phyloP scores from a whole-genome alignment of 1,140 invertebrate species.

The Dolichoris vasculosae region DNA sequence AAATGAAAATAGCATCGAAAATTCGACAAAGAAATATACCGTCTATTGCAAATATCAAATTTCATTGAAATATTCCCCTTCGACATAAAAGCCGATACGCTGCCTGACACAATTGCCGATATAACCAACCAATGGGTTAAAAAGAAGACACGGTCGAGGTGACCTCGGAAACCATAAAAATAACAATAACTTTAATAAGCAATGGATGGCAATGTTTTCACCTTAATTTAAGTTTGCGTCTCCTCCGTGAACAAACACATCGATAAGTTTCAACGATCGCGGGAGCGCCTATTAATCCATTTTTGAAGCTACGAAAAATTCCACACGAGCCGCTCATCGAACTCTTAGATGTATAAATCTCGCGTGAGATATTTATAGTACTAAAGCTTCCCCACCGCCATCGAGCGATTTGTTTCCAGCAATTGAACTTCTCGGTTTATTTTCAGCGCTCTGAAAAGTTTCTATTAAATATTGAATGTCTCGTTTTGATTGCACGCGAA shows the following conservation, averaged over 20 bases:
- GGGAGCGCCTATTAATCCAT: neutral
- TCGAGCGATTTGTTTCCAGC: neutral
- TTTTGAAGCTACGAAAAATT: neutral
- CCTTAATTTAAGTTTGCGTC: neutral
- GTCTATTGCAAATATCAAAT: neutral
- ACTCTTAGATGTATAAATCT: conserved; percentile 5
- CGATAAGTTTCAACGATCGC: neutral
- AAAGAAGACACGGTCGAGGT: neutral
- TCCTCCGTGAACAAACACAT: neutral
- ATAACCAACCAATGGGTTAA: neutral
- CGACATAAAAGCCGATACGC: neutral
- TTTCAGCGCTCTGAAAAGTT: neutral
- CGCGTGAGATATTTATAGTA: neutral
- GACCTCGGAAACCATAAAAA: neutral
- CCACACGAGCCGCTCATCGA: neutral
- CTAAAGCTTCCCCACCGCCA: neutral
- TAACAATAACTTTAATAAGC: neutral
- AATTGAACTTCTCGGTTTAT: neutral
- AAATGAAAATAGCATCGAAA: neutral
- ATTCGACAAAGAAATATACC: neutral
- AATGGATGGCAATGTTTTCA: neutral
- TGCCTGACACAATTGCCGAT: neutral
- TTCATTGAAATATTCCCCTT: neutral
- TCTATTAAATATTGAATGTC: neutral
- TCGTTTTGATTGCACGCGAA: neutral